Conservation (phyloP, 2,113 vertebrate species). For the Cochlearius cochlearius region DNA sequence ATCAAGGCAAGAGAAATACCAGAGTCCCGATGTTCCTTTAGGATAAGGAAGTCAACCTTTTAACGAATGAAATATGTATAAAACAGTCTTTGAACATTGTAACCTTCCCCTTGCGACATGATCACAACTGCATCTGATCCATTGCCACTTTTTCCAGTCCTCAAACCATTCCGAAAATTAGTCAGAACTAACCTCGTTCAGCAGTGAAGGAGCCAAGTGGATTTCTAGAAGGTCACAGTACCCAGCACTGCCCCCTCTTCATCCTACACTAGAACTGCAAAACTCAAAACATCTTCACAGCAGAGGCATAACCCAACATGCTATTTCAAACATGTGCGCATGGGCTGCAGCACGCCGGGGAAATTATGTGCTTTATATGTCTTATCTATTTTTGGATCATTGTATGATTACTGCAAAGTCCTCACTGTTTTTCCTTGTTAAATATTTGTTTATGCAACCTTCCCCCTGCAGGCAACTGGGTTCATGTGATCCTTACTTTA, state of each 20-base stretch:
- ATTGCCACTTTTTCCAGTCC: constrained; percentile 36
- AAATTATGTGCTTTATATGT: not conserved
- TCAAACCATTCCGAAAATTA: constrained; percentile 34
- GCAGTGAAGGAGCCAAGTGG: not conserved
- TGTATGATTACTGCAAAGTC: constrained; percentile 36
- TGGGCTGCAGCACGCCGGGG: not conserved
- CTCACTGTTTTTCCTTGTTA: constrained; percentile 36
- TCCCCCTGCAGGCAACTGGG: constrained; percentile 3
- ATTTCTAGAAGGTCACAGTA: not conserved
- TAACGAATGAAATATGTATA: constrained; percentile 63
- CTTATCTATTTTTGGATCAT: constrained; percentile 48
- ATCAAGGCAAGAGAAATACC: constrained; percentile 39
- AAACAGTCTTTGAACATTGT: constrained; percentile 44
- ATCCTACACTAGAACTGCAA: not conserved
- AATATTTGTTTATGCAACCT: constrained; percentile 54
- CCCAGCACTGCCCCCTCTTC: not conserved
- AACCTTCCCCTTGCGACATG: not conserved
- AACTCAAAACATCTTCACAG: not conserved
- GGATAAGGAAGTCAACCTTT: constrained; percentile 65
- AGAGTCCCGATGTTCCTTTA: constrained; percentile 48
- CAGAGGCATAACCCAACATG: not conserved
- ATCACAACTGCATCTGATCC: not conserved
- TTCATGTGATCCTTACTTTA: constrained; percentile 56
- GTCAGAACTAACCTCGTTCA: not conserved
- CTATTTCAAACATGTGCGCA: not conserved